phyloP scores from a whole-genome alignment of 2,113 vertebrate genomes.

The Psilopogon haemacephalus region DNA sequence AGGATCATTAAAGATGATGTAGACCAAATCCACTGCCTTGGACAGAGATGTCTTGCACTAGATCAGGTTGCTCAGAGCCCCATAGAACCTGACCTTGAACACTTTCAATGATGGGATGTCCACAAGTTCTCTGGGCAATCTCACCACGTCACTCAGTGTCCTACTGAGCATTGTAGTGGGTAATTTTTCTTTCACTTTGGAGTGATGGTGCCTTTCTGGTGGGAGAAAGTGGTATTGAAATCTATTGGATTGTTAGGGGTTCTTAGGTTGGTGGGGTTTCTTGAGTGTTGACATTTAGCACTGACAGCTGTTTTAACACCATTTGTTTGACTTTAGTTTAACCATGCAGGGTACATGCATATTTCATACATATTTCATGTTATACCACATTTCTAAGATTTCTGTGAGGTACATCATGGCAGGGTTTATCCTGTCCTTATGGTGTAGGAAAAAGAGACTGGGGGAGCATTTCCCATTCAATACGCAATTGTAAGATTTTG shows the following conservation, averaged over 20 bases:
- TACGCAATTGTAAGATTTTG: not conserved
- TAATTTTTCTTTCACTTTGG: not conserved
- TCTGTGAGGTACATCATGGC: not conserved
- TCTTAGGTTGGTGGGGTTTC: not conserved
- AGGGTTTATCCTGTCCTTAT: not conserved
- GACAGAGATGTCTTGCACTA: not conserved
- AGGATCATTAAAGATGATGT: not conserved
- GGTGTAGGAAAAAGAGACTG: not conserved
- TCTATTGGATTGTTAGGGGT: too few species aligned
- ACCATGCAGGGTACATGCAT: fast-evolving
- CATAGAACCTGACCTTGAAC: not conserved
- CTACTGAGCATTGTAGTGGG: not conserved
- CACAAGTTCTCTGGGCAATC: not conserved
- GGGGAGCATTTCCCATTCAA: not conserved
- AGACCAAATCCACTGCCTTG: not conserved
- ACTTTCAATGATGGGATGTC: not conserved
- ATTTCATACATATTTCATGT: too few species aligned
- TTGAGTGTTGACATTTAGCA: not conserved
- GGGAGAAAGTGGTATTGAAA: not conserved
- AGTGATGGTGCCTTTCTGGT: not conserved
- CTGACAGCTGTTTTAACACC: not conserved
- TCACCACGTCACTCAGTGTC: fast-evolving
- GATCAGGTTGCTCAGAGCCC: not conserved
- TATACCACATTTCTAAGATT: not conserved
- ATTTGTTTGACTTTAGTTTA: not conserved